These are phyloP conservation scores for Poecilus cupreus DNA, from an alignment of 2,888 invertebrate genomes.

Conservation along the genomic window DNA sequence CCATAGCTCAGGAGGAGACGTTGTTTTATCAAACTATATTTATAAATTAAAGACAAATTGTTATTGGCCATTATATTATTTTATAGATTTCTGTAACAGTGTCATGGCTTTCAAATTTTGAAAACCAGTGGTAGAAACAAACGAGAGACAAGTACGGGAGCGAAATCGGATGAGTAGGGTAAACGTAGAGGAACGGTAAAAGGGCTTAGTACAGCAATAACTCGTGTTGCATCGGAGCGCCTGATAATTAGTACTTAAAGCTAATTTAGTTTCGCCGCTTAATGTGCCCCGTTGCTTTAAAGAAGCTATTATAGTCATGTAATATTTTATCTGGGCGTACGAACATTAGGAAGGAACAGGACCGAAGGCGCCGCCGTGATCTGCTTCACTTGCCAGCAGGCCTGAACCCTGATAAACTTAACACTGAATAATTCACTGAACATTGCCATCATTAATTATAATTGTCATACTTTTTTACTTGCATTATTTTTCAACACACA, in stretches of 20 bases:
- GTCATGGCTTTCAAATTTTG: too few relatives aligned
- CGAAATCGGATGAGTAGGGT: neutral
- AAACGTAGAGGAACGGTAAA: neutral
- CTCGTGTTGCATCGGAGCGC: constrained; percentile 12
- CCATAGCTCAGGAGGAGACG: too few relatives aligned
- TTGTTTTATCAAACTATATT: too few relatives aligned
- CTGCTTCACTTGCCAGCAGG: neutral
- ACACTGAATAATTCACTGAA: too few relatives aligned
- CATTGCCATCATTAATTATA: too few relatives aligned
- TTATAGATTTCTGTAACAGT: too few relatives aligned
- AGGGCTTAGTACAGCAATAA: constrained; percentile 38
- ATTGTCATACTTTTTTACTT: neutral
- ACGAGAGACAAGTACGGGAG: neutral
- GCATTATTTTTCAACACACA: neutral
- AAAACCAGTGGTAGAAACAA: neutral
- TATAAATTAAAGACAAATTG: too few relatives aligned
- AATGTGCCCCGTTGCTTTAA: constrained; percentile 29
- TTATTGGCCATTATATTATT: too few relatives aligned
- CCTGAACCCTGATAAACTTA: too few relatives aligned
- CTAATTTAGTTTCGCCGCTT: constrained; percentile 42
- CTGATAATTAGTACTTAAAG: constrained; percentile 47
- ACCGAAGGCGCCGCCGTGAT: neutral
- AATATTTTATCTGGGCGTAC: constrained; percentile 32
- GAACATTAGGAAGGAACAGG: too few relatives aligned
- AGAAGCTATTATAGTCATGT: constrained; percentile 40